phyloP scores from a whole-genome alignment of 2,888 invertebrate genomes.

The Tenthredo amoena region DNA sequence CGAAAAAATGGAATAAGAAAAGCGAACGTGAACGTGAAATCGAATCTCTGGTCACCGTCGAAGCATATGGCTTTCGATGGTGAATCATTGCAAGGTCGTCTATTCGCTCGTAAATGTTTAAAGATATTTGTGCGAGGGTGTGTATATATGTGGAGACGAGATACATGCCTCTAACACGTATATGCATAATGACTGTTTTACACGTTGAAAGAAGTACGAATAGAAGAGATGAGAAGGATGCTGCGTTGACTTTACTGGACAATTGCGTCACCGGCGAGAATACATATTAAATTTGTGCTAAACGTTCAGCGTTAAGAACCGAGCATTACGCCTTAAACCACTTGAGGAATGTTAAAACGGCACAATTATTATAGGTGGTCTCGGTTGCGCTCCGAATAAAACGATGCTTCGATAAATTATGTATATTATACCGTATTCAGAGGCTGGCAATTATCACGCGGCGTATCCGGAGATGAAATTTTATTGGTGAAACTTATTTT shows the following conservation, averaged over 20 bases:
- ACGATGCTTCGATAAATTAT: neutral
- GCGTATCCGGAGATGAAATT: neutral
- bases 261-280: conserved; percentile 39
- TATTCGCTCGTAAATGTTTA: conserved; percentile 16
- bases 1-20: neutral
- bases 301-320: neutral
- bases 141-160: neutral
- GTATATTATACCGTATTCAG: neutral
- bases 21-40: neutral
- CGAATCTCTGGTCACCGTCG: neutral
- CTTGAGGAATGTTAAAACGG: neutral
- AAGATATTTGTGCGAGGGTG: neutral
- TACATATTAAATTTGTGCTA: conserved; percentile 40
- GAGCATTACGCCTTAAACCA: neutral
- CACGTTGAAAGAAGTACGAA: conserved; percentile 15
- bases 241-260: neutral
- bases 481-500: neutral
- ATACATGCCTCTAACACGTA: neutral
- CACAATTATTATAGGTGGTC: neutral
- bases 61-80: neutral
- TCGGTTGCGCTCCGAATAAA: neutral
- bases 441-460: neutral
- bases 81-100: conserved; percentile 44
- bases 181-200: neutral
- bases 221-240: conserved; percentile 23